Conservation (phyloP, 2,888 invertebrate species). For the Anodontia alba region DNA sequence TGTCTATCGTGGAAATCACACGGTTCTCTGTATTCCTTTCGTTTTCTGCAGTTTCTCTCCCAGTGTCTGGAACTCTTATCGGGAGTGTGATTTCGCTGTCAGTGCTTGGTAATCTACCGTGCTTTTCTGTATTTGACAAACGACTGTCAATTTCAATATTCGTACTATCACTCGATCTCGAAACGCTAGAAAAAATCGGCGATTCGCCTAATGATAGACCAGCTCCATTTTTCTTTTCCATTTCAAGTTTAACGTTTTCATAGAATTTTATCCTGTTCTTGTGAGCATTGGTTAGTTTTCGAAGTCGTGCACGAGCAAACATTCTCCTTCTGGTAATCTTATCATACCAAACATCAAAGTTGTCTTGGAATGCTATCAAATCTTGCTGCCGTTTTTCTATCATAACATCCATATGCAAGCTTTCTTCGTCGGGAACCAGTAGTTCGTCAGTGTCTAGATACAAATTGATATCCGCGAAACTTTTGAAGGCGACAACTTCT, state of each 20-base stretch:
- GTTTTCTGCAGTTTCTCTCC: neutral
- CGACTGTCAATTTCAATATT: neutral
- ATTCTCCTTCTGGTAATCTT: neutral
- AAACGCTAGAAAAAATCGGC: neutral
- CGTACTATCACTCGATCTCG: neutral
- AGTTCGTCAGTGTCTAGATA: neutral
- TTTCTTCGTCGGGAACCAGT: neutral
- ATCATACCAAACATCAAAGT: neutral
- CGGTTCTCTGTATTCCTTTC: neutral
- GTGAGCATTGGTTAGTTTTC: neutral
- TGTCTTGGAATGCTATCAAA: neutral
- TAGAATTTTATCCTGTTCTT: neutral
- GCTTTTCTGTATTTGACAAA: neutral
- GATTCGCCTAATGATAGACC: neutral
- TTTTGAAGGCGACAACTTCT: too few species aligned
- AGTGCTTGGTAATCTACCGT: neutral
- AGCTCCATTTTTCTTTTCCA: neutral
- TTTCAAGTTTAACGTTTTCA: neutral
- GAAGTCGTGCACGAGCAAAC: neutral
- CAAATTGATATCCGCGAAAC: neutral
- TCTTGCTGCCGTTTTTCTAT: neutral
- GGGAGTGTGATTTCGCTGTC: neutral
- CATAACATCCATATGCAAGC: neutral
- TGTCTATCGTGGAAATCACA: neutral
- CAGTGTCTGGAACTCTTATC: neutral